A percentile compares a stretch with the other conserved stretches of the same genome.
phyloP scores from a whole-genome alignment of 2,888 invertebrate genomes.

The Aelia acuminata region DNA sequence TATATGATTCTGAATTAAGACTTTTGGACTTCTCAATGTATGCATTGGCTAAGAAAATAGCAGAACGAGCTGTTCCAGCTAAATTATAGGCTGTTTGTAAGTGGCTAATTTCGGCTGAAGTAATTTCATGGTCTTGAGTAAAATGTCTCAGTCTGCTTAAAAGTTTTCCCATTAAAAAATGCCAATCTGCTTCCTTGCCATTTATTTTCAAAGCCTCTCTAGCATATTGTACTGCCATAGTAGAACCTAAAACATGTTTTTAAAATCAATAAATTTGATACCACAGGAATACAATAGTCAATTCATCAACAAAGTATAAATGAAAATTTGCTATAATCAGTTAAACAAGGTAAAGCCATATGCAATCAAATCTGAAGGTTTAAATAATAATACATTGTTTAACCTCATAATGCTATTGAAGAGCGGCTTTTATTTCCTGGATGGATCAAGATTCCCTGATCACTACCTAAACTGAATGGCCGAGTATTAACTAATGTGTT shows the following conservation, averaged over 20 bases:
- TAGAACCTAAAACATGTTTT: slow-evolving; percentile 51
- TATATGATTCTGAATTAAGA: not conserved
- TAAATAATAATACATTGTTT: too few relatives aligned
- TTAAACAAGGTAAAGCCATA: too few relatives aligned
- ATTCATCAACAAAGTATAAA: too few relatives aligned
- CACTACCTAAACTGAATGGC: too few relatives aligned
- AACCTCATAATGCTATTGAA: too few relatives aligned
- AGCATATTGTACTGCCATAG: slow-evolving; percentile 56
- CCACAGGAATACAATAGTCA: too few relatives aligned
- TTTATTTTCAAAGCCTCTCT: slow-evolving; percentile 59
- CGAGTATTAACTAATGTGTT: too few relatives aligned
- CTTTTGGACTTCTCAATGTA: slow-evolving; percentile 43
- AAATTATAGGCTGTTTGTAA: slow-evolving; percentile 57
- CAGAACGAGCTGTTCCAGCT: slow-evolving; percentile 52
- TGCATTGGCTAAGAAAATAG: slow-evolving; percentile 61
- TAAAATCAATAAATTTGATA: not conserved
- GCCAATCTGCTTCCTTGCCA: slow-evolving; percentile 61
- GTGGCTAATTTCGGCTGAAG: slow-evolving; percentile 50
- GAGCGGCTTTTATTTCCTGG: too few relatives aligned
- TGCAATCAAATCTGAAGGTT: too few relatives aligned
- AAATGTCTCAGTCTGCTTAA: slow-evolving; percentile 58
- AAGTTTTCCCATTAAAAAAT: slow-evolving; percentile 63
- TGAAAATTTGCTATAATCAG: too few relatives aligned
- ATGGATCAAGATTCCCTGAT: too few relatives aligned
- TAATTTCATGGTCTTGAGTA: slow-evolving; percentile 28